Base-by-base conservation (phyloP, 1,140 invertebrate species). In the Odontomachus brunneus region DNA sequence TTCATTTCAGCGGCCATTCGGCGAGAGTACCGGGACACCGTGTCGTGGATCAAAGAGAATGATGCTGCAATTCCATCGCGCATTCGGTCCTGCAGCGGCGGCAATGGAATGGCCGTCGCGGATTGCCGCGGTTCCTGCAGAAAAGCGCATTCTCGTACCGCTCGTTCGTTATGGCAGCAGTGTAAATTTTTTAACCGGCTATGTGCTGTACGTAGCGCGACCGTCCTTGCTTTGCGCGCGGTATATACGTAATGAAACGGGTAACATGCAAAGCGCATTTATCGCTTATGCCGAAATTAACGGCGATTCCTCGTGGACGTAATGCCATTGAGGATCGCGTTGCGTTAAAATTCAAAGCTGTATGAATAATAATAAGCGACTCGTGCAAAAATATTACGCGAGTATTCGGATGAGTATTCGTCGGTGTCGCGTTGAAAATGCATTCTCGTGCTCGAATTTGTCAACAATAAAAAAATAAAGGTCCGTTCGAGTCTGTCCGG, bases 31-130 rank as follows among this genome's bases (percentile, higher is more conserved):
- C 96, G 94, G 1, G 95, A 95, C 29, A 98, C 97, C 0, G 96
- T 97, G 38, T 95, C 96, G 88, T 98, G 97, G 89, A 98, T 97
- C 44, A 96, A 93, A 0, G 97, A 96, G 94, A 98, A 98, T 24
- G 96, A 96, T 63, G 95, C 95, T 12, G 97, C 96, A 38, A 97
- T 95, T 9, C 95, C 95, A 55, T 95, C 94, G 48, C 95, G 93
- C 82, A 97, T 91, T 69, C 91, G 89, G 67, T 96, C 95, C 94
- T 97, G 96, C 12, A 93, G 89, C 48, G 88, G 67, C 29, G 60
- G 73, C 65, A 86, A 19, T 12, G 89, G 87, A 22, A 81, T 62
- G n/a, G 80, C 85, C 2, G 75, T 74, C 38, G 82, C 84, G 9
- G 66, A 74, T 14, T 72, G 69, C 44, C 88, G 84, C 1, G 67